These are phyloP conservation scores for Ennomos quercinarius DNA, from an alignment of 2,888 invertebrate genomes.

Conservation along the genomic window DNA sequence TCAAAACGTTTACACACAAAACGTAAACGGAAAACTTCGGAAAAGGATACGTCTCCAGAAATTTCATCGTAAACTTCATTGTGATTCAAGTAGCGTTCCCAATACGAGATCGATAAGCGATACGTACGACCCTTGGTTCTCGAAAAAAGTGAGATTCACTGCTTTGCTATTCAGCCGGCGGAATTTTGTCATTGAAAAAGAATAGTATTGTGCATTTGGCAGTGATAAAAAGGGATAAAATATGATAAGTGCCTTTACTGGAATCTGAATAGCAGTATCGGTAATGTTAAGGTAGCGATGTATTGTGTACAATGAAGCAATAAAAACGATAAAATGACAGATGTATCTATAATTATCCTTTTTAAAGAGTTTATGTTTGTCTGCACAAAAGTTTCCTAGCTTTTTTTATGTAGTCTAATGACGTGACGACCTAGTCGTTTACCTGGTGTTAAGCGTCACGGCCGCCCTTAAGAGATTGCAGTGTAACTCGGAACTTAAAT, in stretches of 20 bases:
- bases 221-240: constrained; percentile 67
- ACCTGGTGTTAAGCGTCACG: too few species aligned
- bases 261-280: constrained; percentile 33
- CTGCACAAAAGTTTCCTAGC: too few species aligned
- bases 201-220: constrained; percentile 67
- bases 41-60: constrained; percentile 55
- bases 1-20: constrained; percentile 51
- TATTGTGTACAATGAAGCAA: constrained; percentile 9
- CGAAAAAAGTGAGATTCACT: constrained; percentile 69
- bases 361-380: too few species aligned
- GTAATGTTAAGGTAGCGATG: constrained; percentile 24
- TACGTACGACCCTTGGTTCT: constrained; percentile 67
- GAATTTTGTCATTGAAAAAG: constrained; percentile 73
- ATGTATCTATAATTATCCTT: too few species aligned
- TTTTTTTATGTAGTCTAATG: too few species aligned
- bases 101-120: constrained; percentile 74
- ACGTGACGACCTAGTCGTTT: too few species aligned
- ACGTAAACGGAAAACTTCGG: constrained; percentile 47
- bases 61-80: constrained; percentile 65
- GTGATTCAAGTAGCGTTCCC: constrained; percentile 64
- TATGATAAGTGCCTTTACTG: constrained; percentile 50
- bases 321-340: background rate
- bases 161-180: constrained; percentile 70
- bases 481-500: too few species aligned
- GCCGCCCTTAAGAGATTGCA: too few species aligned